Evolutionary conservation across 2,888 invertebrate species (phyloP), one percentile per base, ranked within the genome.

Genomic region (Nipponacmea schrenckii): DNA sequence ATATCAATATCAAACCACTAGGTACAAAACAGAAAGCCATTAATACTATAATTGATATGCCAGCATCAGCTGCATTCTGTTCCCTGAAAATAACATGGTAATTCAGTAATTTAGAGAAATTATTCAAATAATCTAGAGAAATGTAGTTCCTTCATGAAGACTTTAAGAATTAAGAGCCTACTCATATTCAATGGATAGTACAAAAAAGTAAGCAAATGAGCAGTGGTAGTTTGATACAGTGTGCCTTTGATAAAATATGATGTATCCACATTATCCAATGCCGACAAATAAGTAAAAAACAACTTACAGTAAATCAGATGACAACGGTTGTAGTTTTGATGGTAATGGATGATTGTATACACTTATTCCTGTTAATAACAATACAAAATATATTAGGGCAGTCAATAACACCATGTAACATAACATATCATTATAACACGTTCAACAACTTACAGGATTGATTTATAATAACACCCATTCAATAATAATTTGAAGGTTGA

Each of bases 21-120:
- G 89, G 89, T 20, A 90, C 85, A 65, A 90, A 89, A 45, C 89
- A 86, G 80, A 89, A 88, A 4, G 90, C 90, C 65, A 89, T 79
- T 70, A 90, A 80, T 67, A 90, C 84, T 44, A 87, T 83, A 15
- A 90, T 69, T 7, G 90, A 85, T n/a, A 90, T 87, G 20, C 90
- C 90, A n/a, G 87, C 81, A 74, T 90, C 89, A 4, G 89, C 86
- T 1, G 89, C 85, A 66, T 83, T 81, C 71, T 88, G 85, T 63
- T 88, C 71, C 62, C 89, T 89, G 81, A 17, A 76, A 77, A 64
- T 1, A 71, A 63, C 72, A n/a, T 45, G 26, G 20, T 24, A 65
- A 39, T 62, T 15, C 10, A 17, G 17, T 8, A 5, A 8, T 39
- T 39, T 7, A 2, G 1, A 8, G 39, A 39, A 39, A 10, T 39